A percentile compares a stretch with the other conserved stretches of the same genome.
phyloP scores from a whole-genome alignment of 2,888 invertebrate species.

The Drosophila kambysellisi region DNA sequence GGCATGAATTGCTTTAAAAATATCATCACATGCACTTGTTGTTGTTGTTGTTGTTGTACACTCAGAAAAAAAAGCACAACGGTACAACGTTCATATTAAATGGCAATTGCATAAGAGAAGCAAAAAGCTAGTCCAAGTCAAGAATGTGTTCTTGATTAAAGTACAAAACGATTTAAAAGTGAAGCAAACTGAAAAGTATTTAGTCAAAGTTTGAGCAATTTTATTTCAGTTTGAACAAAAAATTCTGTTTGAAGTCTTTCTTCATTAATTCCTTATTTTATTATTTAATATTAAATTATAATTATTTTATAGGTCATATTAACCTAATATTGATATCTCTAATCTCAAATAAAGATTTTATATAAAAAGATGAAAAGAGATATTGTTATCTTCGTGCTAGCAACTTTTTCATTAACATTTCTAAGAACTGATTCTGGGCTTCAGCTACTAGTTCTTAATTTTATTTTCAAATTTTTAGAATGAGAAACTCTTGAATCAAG shows the following conservation, averaged over 20 bases:
- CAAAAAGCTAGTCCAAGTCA: background rate
- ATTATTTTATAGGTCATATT: no score
- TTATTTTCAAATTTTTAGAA: background rate
- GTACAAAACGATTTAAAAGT: background rate
- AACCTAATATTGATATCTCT: background rate
- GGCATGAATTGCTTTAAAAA: conserved; percentile 68
- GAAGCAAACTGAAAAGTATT: background rate
- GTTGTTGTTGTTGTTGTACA: conserved; percentile 23
- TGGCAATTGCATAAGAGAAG: background rate
- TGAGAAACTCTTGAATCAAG: background rate
- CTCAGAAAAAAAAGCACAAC: background rate
- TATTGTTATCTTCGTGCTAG: no score
- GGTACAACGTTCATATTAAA: background rate
- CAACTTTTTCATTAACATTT: no score
- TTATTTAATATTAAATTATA: no score
- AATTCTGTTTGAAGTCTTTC: background rate
- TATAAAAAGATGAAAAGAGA: no score
- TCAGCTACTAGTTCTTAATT: background rate
- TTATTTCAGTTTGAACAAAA: background rate
- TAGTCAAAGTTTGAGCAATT: background rate
- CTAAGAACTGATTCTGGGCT: no score
- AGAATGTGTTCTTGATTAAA: background rate
- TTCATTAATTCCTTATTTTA: background rate
- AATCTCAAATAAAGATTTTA: background rate
- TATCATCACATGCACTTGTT: conserved; percentile 55